phyloP scores from a whole-genome alignment of 2,113 vertebrate species.

The Brevimyrus niger region DNA sequence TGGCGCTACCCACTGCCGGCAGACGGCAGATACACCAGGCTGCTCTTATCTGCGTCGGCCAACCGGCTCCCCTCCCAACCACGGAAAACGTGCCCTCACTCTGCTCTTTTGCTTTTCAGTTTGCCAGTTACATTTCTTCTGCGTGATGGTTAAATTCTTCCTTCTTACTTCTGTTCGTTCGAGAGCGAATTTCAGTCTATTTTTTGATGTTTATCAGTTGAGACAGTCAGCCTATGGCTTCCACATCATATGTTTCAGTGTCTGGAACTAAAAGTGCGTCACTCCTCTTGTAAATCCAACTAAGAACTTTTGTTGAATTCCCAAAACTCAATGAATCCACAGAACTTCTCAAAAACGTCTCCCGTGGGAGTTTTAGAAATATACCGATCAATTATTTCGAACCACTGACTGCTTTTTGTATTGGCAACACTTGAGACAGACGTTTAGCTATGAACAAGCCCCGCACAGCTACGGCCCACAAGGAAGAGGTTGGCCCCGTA shows the following conservation, averaged over 20 bases:
- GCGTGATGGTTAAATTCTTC: not conserved
- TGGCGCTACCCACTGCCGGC: not conserved
- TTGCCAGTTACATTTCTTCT: not conserved
- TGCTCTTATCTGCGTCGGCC: not conserved
- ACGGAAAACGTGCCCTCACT: not conserved
- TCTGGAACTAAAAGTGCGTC: not conserved
- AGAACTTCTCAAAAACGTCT: not conserved
- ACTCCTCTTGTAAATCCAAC: not conserved
- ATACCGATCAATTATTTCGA: not conserved
- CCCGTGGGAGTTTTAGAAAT: not conserved
- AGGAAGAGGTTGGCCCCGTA: not conserved
- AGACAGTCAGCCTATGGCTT: not conserved
- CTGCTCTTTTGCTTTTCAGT: not conserved
- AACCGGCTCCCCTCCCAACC: not conserved
- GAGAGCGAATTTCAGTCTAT: not conserved
- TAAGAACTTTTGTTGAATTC: not conserved
- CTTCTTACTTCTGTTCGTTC: not conserved
- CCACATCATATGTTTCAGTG: not conserved
- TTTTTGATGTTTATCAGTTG: not conserved
- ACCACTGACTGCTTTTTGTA: not conserved
- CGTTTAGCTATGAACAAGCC: not conserved
- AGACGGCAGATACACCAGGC: not conserved
- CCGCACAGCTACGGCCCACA: not conserved
- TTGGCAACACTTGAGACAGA: not conserved
- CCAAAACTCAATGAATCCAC: not conserved